Base-by-base conservation (phyloP, 2,888 invertebrate species). In the Ophion slaviceki region DNA sequence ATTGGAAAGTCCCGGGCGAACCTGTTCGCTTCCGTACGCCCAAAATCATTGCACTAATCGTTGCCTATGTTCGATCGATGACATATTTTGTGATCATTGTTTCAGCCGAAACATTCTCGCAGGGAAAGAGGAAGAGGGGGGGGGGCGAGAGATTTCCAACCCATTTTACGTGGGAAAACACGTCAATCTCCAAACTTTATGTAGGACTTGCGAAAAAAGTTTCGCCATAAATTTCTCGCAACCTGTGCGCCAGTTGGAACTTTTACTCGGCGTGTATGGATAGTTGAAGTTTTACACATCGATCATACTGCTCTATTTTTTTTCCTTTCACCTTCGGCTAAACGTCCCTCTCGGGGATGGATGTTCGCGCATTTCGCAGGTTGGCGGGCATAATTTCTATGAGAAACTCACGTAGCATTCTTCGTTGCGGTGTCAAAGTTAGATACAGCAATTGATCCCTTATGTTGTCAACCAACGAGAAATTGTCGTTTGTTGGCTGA, bases 171-270 rank as follows among this genome's bases (percentile, higher is more conserved):
- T 82, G 75, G 76, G 76, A 76, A 85, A 85, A 85, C 47, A 82
- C 70, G 85, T 85, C 82, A 53, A 71, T 61, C 76, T 64, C 36
- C 11, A 81, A 85, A 82, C 53, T 85, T 85, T 79, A 59, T 71
- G 79, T 70, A 76, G 76, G 79, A 79, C 70, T 76, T 75, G 82
- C 71, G 71, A 82, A 81, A 82, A 62, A 82, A 85, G 79, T 85
- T 85, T 71, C 8, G 47, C 82, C 76, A 82, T 85, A 85, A 85
- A 85, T 85, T 85, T 82, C 71, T 72, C 79, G 76, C 47, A 81
- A 62, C 62, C 62, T 53, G 68, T 45, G 61, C 45, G 40, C 74
- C 14, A 14, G 47, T 68, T 17, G 47, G 40, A 72, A 80, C 74
- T 78, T 71, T 72, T 57, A 32, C 47, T 59, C 47, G 64, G 75